These are phyloP conservation scores for Contarinia nasturtii DNA, from an alignment of 1,140 invertebrate genomes.

Conservation along the genomic window DNA sequence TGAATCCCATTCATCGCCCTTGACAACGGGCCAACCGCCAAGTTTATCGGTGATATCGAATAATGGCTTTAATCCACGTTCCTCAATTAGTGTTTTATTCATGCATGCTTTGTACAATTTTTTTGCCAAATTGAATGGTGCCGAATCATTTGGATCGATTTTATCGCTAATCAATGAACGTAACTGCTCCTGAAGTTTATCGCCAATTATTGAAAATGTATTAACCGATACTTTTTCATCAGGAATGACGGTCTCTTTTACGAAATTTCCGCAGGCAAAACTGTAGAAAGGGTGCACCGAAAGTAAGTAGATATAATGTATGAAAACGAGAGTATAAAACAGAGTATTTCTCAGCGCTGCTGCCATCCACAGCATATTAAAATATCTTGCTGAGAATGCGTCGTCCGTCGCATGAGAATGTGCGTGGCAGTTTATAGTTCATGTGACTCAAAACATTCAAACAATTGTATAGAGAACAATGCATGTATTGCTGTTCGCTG, in stretches of 20 bases:
- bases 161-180: constrained; percentile 52
- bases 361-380: too few species aligned
- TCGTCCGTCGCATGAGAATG: too few species aligned
- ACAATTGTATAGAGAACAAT: too few species aligned
- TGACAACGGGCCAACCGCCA: constrained; percentile 80
- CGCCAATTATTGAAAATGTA: constrained; percentile 60
- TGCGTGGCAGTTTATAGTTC: too few species aligned
- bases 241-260: constrained; percentile 51
- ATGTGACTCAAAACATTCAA: too few species aligned
- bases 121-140: constrained; percentile 55
- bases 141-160: constrained; percentile 37
- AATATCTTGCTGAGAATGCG: too few species aligned
- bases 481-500: too few species aligned
- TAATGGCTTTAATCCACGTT: constrained; percentile 47
- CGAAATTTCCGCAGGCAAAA: constrained; percentile 60
- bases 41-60: constrained; percentile 48
- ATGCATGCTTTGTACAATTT: constrained; percentile 65
- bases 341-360: too few species aligned
- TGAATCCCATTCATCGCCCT: constrained; percentile 53
- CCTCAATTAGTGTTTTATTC: constrained; percentile 61
- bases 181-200: constrained; percentile 60
- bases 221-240: constrained; percentile 65
- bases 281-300: too few species aligned
- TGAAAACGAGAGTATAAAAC: too few species aligned
- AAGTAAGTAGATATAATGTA: too few species aligned